These are phyloP conservation scores for Hyles euphorbiae DNA, from an alignment of 1,140 invertebrate genomes.

Conservation along the genomic window DNA sequence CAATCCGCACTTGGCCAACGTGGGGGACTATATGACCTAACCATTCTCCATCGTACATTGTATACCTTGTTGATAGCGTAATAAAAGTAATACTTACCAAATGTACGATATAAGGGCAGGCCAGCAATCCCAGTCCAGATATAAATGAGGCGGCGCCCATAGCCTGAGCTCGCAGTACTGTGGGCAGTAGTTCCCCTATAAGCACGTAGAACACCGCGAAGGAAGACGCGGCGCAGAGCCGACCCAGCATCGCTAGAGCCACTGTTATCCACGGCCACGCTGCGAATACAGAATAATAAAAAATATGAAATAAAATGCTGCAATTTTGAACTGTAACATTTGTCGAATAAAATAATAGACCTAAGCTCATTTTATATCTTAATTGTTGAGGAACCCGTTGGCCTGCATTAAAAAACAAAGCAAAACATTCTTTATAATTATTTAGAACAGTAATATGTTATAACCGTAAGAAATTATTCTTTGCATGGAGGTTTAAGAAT, in stretches of 20 bases:
- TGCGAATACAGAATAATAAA: constrained; percentile 33
- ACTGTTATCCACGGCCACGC: constrained; percentile 79
- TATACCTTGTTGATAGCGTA: too few relatives aligned
- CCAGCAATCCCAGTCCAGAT: constrained; percentile 78
- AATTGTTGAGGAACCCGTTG: too few relatives aligned
- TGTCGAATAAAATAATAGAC: neutral
- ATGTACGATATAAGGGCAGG: constrained; percentile 82
- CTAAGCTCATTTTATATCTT: neutral
- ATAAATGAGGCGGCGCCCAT: constrained; percentile 83
- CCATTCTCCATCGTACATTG: too few relatives aligned
- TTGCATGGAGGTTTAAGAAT: too few relatives aligned
- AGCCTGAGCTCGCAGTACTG: constrained; percentile 79
- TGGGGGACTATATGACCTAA: too few relatives aligned
- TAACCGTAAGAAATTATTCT: too few relatives aligned
- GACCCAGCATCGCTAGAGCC: constrained; percentile 79
- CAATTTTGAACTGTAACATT: too few relatives aligned
- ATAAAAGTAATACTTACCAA: constrained; percentile 66
- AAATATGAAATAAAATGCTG: neutral
- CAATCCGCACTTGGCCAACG: too few relatives aligned
- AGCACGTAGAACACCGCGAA: constrained; percentile 83
- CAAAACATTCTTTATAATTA: too few relatives aligned
- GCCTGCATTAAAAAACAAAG: too few relatives aligned
- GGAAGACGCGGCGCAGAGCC: constrained; percentile 79
- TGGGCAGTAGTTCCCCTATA: constrained; percentile 81
- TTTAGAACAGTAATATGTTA: too few relatives aligned